Percentiles rank a stretch among this genome's conserved stretches.
These are phyloP conservation scores for Erythrocercus mccallii DNA, from an alignment of 2,113 vertebrate genomes.

Conservation along the genomic window DNA sequence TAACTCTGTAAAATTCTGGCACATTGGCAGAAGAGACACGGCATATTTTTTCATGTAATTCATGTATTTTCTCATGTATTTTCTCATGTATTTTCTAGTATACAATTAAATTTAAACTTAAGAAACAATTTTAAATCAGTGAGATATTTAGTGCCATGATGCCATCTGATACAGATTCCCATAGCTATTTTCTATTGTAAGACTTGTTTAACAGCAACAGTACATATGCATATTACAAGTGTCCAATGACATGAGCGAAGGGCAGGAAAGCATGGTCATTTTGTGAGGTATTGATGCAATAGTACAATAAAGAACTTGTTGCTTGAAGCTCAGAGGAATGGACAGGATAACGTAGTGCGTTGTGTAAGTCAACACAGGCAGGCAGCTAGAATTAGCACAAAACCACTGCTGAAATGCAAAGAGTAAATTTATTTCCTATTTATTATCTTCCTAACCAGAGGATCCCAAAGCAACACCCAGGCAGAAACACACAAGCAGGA, in stretches of 20 bases:
- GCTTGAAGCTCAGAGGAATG: background rate
- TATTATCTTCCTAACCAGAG: background rate
- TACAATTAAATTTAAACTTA: background rate
- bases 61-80: background rate
- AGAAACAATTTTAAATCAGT: background rate
- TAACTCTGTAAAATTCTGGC: background rate
- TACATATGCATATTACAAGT: background rate
- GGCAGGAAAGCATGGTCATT: background rate
- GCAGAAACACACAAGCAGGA: background rate
- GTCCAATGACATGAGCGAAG: background rate
- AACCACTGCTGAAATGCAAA: background rate
- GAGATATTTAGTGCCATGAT: background rate
- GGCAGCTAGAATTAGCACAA: fast-evolving
- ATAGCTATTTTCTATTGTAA: background rate
- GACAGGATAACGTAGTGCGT: background rate
- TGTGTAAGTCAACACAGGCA: no score
- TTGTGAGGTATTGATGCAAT: background rate
- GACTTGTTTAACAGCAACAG: background rate
- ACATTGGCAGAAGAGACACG: background rate
- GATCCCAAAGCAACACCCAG: background rate
- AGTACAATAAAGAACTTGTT: background rate
- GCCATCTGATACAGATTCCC: background rate
- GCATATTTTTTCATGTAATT: background rate
- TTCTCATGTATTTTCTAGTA: background rate
- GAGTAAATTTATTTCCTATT: background rate